phyloP scores from a whole-genome alignment of 2,797 vertebrate genomes.

The Sciurus vulgaris region DNA sequence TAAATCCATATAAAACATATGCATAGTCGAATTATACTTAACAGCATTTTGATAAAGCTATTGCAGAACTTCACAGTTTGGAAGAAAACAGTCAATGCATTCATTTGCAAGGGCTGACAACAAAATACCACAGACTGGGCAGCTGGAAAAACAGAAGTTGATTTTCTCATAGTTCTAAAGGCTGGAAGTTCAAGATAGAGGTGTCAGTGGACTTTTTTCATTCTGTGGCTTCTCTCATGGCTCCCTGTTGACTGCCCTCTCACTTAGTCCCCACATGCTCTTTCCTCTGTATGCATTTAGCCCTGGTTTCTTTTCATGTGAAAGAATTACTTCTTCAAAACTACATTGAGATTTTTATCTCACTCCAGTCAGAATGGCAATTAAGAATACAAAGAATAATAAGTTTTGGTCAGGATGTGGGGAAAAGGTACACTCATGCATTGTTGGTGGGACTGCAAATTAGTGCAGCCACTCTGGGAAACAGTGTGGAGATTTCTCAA shows the following conservation, averaged over 20 bases:
- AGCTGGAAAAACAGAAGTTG: background rate
- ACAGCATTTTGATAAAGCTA: too few relatives aligned
- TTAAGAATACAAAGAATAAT: too few relatives aligned
- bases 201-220: background rate
- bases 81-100: background rate
- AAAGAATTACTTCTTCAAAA: background rate
- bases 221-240: too few relatives aligned
- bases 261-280: background rate
- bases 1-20: background rate
- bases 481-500: too few relatives aligned
- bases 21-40: too few relatives aligned
- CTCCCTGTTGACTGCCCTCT: background rate
- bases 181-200: background rate
- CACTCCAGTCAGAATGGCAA: too few relatives aligned
- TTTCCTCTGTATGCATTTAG: background rate
- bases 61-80: background rate
- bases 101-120: background rate
- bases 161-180: background rate
- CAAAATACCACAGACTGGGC: background rate
- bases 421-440: too few relatives aligned
- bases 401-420: too few relatives aligned
- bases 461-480: too few relatives aligned
- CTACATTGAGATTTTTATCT: too few relatives aligned
- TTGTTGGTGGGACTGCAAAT: too few relatives aligned
- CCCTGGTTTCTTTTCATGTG: background rate